These are phyloP conservation scores for Chelonus formosanus DNA, from an alignment of 2,888 invertebrate species.

Conservation along the genomic window DNA sequence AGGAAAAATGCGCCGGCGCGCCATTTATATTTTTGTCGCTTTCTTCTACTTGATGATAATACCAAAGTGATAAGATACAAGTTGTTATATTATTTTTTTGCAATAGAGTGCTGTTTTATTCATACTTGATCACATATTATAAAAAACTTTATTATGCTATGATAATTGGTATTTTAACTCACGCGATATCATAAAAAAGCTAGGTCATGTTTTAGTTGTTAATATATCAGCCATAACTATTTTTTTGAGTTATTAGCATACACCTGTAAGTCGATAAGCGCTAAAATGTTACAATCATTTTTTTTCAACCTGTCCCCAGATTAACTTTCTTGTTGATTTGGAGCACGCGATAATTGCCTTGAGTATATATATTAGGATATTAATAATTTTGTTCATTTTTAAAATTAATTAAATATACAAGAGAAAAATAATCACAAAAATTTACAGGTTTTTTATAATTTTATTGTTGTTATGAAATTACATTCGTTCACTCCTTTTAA, in stretches of 20 bases:
- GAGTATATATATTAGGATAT: too few species aligned
- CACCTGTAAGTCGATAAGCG: slow-evolving; percentile 22
- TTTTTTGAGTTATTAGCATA: slow-evolving; percentile 23
- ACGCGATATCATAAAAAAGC: slow-evolving; percentile 15
- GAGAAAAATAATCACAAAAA: background rate
- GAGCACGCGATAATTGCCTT: background rate
- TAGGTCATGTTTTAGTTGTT: slow-evolving; percentile 4
- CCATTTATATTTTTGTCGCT: background rate
- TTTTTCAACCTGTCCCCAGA: background rate
- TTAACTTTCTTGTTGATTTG: background rate
- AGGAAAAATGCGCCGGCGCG: slow-evolving; percentile 17
- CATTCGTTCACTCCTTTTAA: slow-evolving; percentile 69
- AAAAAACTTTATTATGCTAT: background rate
- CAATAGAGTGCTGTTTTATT: too few species aligned
- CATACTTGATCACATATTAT: too few species aligned
- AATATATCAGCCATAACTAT: slow-evolving; percentile 10
- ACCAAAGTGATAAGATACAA: too few species aligned
- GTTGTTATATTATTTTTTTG: too few species aligned
- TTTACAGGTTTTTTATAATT: slow-evolving; percentile 14
- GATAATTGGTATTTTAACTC: slow-evolving; percentile 6
- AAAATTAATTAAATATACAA: background rate
- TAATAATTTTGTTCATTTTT: background rate
- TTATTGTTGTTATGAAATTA: slow-evolving; percentile 50
- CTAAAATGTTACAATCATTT: slow-evolving; percentile 9
- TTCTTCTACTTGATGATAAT: too few species aligned